Evolutionary conservation across 2,113 vertebrate species (phyloP).

Genomic region (Sphaerodactylus townsendi): DNA sequence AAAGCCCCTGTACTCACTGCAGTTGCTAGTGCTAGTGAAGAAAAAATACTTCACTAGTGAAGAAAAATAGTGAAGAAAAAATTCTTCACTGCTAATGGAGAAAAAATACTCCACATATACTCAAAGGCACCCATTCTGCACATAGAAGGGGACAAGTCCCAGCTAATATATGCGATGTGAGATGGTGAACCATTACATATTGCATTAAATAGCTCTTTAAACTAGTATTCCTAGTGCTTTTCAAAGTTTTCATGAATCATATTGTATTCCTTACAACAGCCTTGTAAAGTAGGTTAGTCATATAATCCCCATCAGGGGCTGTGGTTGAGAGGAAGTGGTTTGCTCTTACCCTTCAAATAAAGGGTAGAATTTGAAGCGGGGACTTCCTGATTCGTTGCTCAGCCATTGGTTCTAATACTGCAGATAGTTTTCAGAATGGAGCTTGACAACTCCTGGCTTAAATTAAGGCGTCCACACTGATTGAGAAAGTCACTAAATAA

Average conservation of each 20-base stretch:
- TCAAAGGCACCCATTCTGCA: not conserved
- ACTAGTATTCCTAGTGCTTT: not conserved
- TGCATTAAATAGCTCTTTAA: not conserved
- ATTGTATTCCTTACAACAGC: not conserved
- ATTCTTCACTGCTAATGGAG: too few species aligned
- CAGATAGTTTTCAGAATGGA: not conserved
- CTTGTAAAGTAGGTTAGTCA: not conserved
- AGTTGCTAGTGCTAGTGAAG: too few species aligned
- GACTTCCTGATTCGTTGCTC: not conserved
- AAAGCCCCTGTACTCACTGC: not conserved
- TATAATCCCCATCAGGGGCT: not conserved
- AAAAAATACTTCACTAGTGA: too few species aligned
- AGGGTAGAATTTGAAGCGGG: not conserved
- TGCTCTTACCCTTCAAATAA: not conserved
- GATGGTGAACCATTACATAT: not conserved
- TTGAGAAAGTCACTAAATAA: conserved; percentile 20
- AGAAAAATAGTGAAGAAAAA: too few species aligned
- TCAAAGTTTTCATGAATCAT: not conserved
- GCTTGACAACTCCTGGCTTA: not conserved
- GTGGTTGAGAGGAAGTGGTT: not conserved
- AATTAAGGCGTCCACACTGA: not conserved
- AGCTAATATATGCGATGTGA: not conserved
- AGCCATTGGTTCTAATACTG: not conserved
- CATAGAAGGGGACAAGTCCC: not conserved
- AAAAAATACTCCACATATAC: not conserved